Base-by-base conservation (phyloP, 1,140 invertebrate genomes). In the Temnothorax nylanderi region DNA sequence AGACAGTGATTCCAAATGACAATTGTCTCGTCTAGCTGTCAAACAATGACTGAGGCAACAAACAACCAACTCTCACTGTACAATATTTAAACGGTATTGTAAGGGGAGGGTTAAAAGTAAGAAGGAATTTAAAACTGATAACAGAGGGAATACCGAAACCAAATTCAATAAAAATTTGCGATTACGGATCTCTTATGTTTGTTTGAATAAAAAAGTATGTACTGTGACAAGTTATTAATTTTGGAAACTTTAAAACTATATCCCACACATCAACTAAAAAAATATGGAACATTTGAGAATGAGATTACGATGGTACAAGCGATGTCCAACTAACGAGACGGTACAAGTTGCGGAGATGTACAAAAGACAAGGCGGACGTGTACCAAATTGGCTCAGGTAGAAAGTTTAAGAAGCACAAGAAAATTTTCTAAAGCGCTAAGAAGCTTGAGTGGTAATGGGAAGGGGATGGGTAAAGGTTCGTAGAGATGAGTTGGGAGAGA, bases 391-490 rank as follows among this genome's bases (percentile, higher is more conserved):
- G 76, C 58, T 88, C 64, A 47, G 71, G 58, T 47, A 60, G 72
- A 90, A 90, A 90, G 88, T 90, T 90, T 90, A 82, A 86, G 86
- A 85, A 90, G 88, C 86, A 77, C 69, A 87, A 90, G 80, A 88
- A 90, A 88, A 90, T 90, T 89, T 90, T 90, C 88, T 88, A 88
- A 90, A 82, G 88, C 76, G 26, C 87, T 80, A 88, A 88, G 81
- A 76, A 81, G 76, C 89, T 87, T 44, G 74, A 76, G 85, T 58
- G 60, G 60, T 58, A 26, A 67, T 78, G 54, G 44, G 32, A 69
- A 21, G 49, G 58, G 41, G 18, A 64, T 47, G 60, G 67, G 13
- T 56, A 58, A 80, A 72, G 78, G 37, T 72, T 64, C 76, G 60
- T 60, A 62, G 37, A 86, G 76, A 89, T 69, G 84, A 76, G 69